These are phyloP conservation scores for Cyclargus thomasi DNA, from an alignment of 1,140 invertebrate species.

Conservation along the genomic window DNA sequence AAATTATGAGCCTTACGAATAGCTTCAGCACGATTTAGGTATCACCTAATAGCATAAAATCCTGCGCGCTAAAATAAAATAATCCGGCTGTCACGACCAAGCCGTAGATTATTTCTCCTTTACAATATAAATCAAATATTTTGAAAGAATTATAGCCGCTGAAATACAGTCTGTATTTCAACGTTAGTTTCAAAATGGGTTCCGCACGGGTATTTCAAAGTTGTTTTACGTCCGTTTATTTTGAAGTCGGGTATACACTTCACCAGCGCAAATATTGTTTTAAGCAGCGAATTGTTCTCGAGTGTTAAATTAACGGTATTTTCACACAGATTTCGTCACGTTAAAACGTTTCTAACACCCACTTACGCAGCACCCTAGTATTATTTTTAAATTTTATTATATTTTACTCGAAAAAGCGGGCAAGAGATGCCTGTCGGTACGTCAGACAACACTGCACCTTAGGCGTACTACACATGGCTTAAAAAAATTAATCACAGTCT, in stretches of 20 bases:
- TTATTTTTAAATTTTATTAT: too few relatives aligned
- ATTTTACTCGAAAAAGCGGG: too few relatives aligned
- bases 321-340: not conserved
- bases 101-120: constrained; percentile 16
- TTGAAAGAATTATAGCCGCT: constrained; percentile 6
- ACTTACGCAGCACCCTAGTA: not conserved
- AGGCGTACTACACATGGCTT: too few relatives aligned
- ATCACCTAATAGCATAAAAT: not conserved
- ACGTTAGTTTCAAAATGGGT: not conserved
- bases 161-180: not conserved
- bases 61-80: constrained; percentile 12
- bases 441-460: too few relatives aligned
- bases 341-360: not conserved
- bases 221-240: constrained; percentile 19
- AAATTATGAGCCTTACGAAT: too few relatives aligned
- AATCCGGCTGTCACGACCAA: constrained; percentile 8
- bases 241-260: constrained; percentile 12
- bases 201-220: constrained; percentile 17
- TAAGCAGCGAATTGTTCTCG: constrained; percentile 15
- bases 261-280: constrained; percentile 19
- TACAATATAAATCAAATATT: constrained; percentile 11
- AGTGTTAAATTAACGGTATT: constrained; percentile 15
- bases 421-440: too few relatives aligned
- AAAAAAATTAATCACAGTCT: too few relatives aligned
- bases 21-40: too few relatives aligned